Evolutionary conservation across 1,140 invertebrate species (phyloP), one percentile per base, ranked within the genome.

Genomic region (Tetramorium simillimum): DNA sequence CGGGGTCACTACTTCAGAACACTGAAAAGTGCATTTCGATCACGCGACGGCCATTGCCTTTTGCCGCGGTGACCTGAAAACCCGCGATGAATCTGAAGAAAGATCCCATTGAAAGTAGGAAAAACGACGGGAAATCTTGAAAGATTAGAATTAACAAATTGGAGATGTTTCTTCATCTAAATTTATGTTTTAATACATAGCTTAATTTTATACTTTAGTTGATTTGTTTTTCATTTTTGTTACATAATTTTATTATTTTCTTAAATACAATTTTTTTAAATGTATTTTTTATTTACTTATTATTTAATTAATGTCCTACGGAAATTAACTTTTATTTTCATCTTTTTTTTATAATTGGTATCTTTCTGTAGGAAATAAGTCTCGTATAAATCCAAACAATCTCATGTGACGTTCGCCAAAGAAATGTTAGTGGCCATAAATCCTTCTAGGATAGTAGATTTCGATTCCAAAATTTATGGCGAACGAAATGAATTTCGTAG

Each of bases 1-100:
- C 75, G 49, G 51, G 60, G 85, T 73, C 65, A 80, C 76, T n/a
- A 18, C 28, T 92, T 93, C 91, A 76, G 89, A 90, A 90, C 91
- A 92, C 91, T 89, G 88, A 92, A 93, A 92, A 93, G 88, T 90
- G 87, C 88, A 91, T 93, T 92, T 92, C 91, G 84, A 92, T 93
- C 91, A 87, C 88, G 80, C 85, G 76, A 53, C 85, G 89, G 49
- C 85, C 86, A 81, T 90, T 91, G 88, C 76, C 89, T 89, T 70
- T 92, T 86, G 87, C 89, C 75, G 87, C 75, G 81, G 40, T 92
- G 92, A 92, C 89, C 90, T 82, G 87, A 85, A 93, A 93, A 91
- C 84, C 51, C 1, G 53, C 60, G 58, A 60, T 37, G n/a, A 40
- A 37, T 82, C 65, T 33, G 53, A 77, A 37, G 21, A 63, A 85